Conservation (phyloP, 2,797 vertebrate genomes). For the Sebastes hubbsi region DNA sequence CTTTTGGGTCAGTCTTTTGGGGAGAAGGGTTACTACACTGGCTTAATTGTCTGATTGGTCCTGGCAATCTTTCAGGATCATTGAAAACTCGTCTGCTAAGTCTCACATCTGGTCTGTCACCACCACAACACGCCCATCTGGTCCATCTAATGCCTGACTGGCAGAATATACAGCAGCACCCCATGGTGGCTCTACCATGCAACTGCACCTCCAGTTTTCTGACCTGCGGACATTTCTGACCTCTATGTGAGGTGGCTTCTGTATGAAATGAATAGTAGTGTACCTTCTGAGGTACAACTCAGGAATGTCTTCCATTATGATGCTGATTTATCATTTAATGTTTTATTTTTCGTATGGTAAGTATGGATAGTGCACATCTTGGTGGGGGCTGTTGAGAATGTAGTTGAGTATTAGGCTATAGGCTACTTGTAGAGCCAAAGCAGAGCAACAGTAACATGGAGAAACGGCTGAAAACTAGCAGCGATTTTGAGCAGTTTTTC, state of each 20-base stretch:
- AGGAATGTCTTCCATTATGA: slow-evolving; percentile 56
- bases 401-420: slow-evolving; percentile 16
- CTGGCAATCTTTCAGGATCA: slow-evolving; percentile 79
- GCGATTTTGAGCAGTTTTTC: slow-evolving; percentile 70
- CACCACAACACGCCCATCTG: slow-evolving; percentile 55
- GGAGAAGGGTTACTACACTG: slow-evolving; percentile 51
- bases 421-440: slow-evolving; percentile 55
- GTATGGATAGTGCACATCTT: slow-evolving; percentile 53
- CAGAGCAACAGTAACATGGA: slow-evolving; percentile 42
- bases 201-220: slow-evolving; percentile 37
- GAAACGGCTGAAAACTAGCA: slow-evolving; percentile 74
- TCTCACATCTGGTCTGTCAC: slow-evolving; percentile 71
- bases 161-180: slow-evolving; percentile 64
- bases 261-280: slow-evolving; percentile 26
- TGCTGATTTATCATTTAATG: slow-evolving; percentile 53
- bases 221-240: neutral
- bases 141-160: slow-evolving; percentile 32
- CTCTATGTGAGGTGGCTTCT: slow-evolving; percentile 6
- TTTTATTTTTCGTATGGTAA: slow-evolving; percentile 69
- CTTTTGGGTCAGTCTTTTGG: slow-evolving; percentile 13
- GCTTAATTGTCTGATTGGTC: slow-evolving; percentile 78
- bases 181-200: slow-evolving; percentile 54
- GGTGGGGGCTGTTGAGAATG: slow-evolving; percentile 39
- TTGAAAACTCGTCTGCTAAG: slow-evolving; percentile 52
- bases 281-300: slow-evolving; percentile 37